A percentile compares a stretch with the other conserved stretches of the same genome.
phyloP scores from a whole-genome alignment of 2,113 vertebrate genomes.

The Poecilia latipinna region DNA sequence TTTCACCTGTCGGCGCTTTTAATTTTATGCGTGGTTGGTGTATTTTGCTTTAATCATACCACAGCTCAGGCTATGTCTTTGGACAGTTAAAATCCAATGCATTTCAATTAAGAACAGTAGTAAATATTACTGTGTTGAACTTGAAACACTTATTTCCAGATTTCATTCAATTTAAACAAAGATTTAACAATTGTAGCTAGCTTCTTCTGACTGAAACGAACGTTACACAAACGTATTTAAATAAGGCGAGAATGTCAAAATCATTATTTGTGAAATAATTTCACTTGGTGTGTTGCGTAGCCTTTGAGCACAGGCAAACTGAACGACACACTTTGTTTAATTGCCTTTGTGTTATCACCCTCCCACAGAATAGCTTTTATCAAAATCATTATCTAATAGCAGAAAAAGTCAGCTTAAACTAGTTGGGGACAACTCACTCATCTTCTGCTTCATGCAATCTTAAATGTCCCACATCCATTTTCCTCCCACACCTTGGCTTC shows the following conservation, averaged over 20 bases:
- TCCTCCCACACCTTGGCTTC: conserved; percentile 62
- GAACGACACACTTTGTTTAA: conserved; percentile 68
- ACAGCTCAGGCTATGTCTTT: too few species aligned
- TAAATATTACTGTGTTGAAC: too few species aligned
- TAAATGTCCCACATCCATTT: conserved; percentile 69
- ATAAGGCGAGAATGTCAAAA: conserved; percentile 54
- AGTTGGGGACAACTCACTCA: conserved; percentile 58
- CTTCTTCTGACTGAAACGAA: conserved; percentile 41
- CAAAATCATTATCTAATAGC: conserved; percentile 74
- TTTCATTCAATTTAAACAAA: too few species aligned
- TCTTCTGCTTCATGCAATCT: conserved; percentile 60
- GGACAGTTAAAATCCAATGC: too few species aligned
- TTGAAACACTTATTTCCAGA: too few species aligned
- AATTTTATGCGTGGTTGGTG: too few species aligned
- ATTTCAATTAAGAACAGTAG: too few species aligned
- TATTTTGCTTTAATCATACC: too few species aligned
- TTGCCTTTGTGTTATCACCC: conserved; percentile 69
- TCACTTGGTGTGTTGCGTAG: conserved; percentile 47
- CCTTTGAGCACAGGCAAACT: conserved; percentile 64
- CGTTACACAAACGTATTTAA: conserved; percentile 41
- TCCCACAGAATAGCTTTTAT: conserved; percentile 71
- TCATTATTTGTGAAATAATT: conserved; percentile 60
- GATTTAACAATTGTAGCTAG: too few species aligned
- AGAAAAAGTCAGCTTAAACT: conserved; percentile 55
- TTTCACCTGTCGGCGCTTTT: too few species aligned